phyloP scores from a whole-genome alignment of 2,113 vertebrate species.

The Eulacestoma nigropectus region DNA sequence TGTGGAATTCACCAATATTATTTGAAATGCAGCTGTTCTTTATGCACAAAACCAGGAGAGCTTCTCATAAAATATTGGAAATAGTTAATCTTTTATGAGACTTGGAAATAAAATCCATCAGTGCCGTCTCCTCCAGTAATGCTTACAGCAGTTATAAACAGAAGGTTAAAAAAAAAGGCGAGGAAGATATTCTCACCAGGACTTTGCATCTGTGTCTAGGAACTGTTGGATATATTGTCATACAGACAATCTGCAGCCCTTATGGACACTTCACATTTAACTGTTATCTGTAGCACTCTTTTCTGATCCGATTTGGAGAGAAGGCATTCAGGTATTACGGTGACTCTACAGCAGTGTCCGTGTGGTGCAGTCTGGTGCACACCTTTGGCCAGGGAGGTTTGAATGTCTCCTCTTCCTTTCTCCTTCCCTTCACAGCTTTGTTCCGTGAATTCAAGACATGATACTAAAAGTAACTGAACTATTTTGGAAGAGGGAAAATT shows the following conservation, averaged over 20 bases:
- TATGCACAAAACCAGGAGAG: neutral
- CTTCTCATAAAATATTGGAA: neutral
- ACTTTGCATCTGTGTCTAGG: neutral
- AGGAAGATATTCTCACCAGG: neutral
- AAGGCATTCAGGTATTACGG: neutral
- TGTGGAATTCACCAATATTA: neutral
- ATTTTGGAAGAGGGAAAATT: neutral
- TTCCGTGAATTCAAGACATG: neutral
- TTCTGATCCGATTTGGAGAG: neutral
- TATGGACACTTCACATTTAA: neutral
- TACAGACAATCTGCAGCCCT: neutral
- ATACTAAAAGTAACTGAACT: neutral
- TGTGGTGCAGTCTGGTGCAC: neutral
- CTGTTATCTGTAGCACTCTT: neutral
- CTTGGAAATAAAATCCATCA: neutral
- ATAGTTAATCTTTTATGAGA: conserved; percentile 25
- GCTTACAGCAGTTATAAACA: neutral
- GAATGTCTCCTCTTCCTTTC: neutral
- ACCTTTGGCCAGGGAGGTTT: neutral
- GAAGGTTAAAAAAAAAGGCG: neutral
- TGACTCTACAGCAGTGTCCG: neutral
- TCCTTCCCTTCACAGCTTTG: neutral
- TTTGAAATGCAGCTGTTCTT: neutral
- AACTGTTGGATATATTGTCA: neutral
- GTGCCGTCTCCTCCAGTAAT: neutral